These are phyloP conservation scores for Cricetomys ansorgei DNA, from an alignment of 2,113 vertebrate genomes.

Conservation along the genomic window DNA sequence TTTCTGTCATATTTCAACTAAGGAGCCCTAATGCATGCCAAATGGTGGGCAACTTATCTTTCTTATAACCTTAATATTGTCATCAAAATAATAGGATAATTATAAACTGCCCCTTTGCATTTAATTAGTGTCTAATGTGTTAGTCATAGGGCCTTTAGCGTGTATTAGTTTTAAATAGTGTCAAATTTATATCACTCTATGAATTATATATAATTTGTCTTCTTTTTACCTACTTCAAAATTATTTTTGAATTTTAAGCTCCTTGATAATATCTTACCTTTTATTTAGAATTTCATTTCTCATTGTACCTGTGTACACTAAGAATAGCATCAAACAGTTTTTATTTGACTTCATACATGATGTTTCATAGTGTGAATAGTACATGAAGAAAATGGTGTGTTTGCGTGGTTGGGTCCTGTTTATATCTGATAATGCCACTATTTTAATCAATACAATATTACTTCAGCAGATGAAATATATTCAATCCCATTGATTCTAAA, in stretches of 20 bases:
- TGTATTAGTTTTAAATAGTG: background rate
- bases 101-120: background rate
- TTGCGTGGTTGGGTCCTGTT: background rate
- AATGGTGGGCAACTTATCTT: background rate
- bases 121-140: background rate
- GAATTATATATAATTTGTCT: background rate
- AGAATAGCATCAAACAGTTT: background rate
- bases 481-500: conserved; percentile 4
- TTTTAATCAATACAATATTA: background rate
- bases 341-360: background rate
- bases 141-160: background rate
- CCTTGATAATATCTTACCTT: background rate
- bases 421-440: background rate
- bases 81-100: background rate
- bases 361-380: background rate
- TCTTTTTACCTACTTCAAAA: background rate
- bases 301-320: background rate
- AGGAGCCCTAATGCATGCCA: background rate
- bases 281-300: conserved; percentile 15
- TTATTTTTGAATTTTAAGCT: background rate
- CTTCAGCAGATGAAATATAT: background rate
- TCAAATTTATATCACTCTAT: background rate
- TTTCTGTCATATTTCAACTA: background rate
- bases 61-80: background rate
- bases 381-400: background rate